A percentile compares a stretch with the other conserved stretches of the same genome.
Conservation (phyloP, 2,797 vertebrate species). For the Chlorospingus semifuscus region DNA sequence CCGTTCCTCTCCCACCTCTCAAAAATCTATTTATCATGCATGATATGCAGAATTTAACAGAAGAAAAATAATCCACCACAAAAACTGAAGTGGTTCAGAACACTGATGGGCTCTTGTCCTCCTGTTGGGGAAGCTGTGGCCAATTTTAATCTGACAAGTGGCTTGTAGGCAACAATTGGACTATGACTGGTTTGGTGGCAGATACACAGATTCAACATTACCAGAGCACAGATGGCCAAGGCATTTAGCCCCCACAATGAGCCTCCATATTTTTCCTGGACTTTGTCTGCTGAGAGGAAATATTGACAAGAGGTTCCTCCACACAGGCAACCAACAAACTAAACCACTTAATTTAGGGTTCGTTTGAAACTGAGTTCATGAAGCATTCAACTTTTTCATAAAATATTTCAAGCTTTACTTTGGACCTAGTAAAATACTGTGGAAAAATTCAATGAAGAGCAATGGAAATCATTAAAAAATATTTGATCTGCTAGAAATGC, state of each 20-base stretch:
- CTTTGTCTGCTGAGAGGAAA: not conserved
- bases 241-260: not conserved
- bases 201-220: not conserved
- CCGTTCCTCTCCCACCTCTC: rapidly evolving
- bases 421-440: not conserved
- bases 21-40: not conserved
- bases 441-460: not conserved
- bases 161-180: not conserved
- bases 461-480: not conserved
- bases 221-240: not conserved
- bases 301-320: not conserved
- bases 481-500: not conserved
- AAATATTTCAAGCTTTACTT: not conserved
- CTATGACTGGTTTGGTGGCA: not conserved
- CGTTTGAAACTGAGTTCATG: not conserved
- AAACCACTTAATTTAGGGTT: not conserved
- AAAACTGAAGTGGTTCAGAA: not conserved
- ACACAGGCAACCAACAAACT: not conserved
- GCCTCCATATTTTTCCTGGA: not conserved
- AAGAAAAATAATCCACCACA: not conserved
- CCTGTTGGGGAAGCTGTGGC: not conserved
- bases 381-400: not conserved
- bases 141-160: not conserved
- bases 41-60: not conserved
- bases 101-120: not conserved